Evolutionary conservation across 2,888 invertebrate species (phyloP).

Genomic region (Acleris sparsana): DNA sequence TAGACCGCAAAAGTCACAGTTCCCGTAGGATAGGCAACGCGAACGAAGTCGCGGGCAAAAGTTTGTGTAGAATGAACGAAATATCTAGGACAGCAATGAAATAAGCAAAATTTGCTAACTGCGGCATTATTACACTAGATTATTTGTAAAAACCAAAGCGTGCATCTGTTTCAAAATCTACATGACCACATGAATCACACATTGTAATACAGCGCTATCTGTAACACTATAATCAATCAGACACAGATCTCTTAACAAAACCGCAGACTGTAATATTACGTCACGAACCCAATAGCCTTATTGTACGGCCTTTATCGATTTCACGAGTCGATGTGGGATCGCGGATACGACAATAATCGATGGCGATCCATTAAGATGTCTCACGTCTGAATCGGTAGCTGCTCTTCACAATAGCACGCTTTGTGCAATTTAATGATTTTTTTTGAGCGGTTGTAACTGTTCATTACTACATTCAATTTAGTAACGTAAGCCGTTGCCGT

Average conservation of each 20-base stretch:
- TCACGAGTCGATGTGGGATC: conserved; percentile 55
- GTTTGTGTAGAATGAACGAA: no score
- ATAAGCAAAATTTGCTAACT: no score
- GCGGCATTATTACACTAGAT: no score
- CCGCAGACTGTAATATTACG: conserved; percentile 55
- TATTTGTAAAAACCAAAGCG: conserved; percentile 1
- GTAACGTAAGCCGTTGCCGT: conserved; percentile 26
- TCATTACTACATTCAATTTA: conserved; percentile 28
- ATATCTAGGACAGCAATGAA: no score
- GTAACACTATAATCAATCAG: conserved; percentile 60
- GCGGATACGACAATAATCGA: conserved; percentile 50
- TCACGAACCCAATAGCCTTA: conserved; percentile 53
- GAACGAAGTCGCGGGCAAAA: no score
- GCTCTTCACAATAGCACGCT: conserved; percentile 52
- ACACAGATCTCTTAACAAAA: conserved; percentile 56
- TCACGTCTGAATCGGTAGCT: conserved; percentile 50
- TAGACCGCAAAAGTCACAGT: no score
- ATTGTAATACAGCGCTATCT: conserved; percentile 53
- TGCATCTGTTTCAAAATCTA: conserved; percentile 12
- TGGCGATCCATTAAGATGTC: conserved; percentile 53
- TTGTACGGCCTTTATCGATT: conserved; percentile 62
- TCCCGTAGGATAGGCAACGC: no score
- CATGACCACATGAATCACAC: conserved; percentile 39
- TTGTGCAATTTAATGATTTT: conserved; percentile 59
- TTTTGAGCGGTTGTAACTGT: conserved; percentile 36